Evolutionary conservation across 23 tunicate species (phyloP), one percentile per base, ranked within the genome.

Genomic region (Pegea sp.): DNA sequence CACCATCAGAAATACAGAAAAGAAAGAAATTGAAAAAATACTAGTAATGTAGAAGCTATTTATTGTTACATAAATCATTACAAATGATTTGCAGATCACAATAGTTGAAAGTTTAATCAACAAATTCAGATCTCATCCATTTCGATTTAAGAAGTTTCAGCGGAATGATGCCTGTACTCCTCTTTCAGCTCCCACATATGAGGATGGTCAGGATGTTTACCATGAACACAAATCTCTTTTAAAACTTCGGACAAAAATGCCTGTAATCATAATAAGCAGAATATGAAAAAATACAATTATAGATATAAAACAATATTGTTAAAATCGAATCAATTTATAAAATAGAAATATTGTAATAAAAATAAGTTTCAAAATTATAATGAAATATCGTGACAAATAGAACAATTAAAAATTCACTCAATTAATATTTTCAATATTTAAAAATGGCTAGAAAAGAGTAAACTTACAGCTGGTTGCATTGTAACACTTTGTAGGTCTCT

Each of bases 161-260:
- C n/a, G n/a, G n/a, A n/a, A n/a, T n/a, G n/a, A n/a, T n/a, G n/a
- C n/a, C 93, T 48, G 32, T 81, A 81, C 52, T 81, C 93, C 8
- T 76, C 76, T 52, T 72, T 81, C 51, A 81, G 52, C 46, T 81
- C 93, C 93, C 93, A 81, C 93, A 81, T 81, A 28, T 72, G 71
- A 22, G 69, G 42, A 48, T 81, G 93, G 4, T 71, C 84, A 33
- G 72, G 71, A 50, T 72, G 66, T 18, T 74, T 62, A 38, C 69
- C 69, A 58, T 81, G 72, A 54, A 59, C 49, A 29, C 93, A 76
- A 24, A 81, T 72, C 44, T 81, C 81, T 18, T 62, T 56, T 28
- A 81, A 44, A n/a, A 72, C 57, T 55, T 81, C 93, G 32, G 68
- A 68, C 34, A 81, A 38, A 57, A 64, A 81, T 6, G 72, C 33